Evolutionary conservation across 2,797 vertebrate species (phyloP).

Genomic region (Cetoscarus ocellatus): DNA sequence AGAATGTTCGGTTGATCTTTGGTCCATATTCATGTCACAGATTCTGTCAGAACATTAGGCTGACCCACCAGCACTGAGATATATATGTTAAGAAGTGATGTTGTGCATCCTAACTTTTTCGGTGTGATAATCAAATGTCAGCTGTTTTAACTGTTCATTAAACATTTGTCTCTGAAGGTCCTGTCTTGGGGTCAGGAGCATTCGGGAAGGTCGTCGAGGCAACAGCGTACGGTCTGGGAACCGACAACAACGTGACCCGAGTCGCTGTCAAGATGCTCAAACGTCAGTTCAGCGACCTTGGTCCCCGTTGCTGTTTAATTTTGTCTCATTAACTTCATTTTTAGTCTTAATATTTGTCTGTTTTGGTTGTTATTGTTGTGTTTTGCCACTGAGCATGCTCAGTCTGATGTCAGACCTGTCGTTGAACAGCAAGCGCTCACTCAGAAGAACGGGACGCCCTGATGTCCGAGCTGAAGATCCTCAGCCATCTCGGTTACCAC

Average conservation of each 20-base stretch:
- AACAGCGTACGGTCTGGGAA: slow-evolving; percentile 91
- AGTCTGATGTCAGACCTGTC: background rate
- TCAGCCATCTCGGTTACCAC: slow-evolving; percentile 94
- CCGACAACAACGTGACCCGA: slow-evolving; percentile 83
- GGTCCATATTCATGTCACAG: no score
- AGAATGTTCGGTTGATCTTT: no score
- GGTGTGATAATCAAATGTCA: no score
- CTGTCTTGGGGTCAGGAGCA: slow-evolving; percentile 93
- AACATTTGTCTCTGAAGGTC: slow-evolving; percentile 70
- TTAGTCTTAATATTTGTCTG: no score
- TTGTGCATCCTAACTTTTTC: no score
- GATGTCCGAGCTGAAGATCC: slow-evolving; percentile 97
- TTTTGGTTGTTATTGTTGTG: no score
- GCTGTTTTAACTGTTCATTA: no score
- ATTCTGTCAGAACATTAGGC: no score
- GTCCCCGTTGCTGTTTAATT: background rate
- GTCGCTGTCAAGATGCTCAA: slow-evolving; percentile 99
- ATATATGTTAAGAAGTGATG: no score
- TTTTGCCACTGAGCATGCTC: no score
- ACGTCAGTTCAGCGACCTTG: slow-evolving; percentile 81
- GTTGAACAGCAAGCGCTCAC: slow-evolving; percentile 89
- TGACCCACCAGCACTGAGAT: no score
- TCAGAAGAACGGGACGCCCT: slow-evolving; percentile 94
- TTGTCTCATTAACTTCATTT: no score
- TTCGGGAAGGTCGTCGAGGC: slow-evolving; percentile 97